These are phyloP conservation scores for Dasypus novemcinctus DNA, from an alignment of 2,113 vertebrate genomes.

Conservation along the genomic window DNA sequence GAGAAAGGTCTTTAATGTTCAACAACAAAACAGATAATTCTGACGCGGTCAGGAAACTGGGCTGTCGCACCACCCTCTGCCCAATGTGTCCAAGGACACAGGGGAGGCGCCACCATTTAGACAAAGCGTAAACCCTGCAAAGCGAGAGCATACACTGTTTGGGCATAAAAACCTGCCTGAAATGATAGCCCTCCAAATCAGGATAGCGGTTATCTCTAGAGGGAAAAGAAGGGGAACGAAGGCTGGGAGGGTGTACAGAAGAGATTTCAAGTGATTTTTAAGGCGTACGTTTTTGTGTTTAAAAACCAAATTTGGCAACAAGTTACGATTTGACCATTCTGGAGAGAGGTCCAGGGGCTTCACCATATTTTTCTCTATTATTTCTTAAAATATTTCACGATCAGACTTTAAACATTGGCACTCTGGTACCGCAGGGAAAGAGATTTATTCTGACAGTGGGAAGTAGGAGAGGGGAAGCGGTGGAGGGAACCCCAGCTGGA, in stretches of 20 bases:
- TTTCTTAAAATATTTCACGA: background rate
- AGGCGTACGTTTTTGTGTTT: background rate
- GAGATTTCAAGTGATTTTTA: background rate
- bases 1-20: background rate
- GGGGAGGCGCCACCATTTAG: fast-evolving
- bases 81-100: background rate
- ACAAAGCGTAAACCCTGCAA: background rate
- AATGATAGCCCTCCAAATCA: background rate
- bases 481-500: background rate
- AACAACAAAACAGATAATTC: background rate
- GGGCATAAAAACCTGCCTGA: background rate
- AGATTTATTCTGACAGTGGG: background rate
- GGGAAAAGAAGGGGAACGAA: too few species aligned
- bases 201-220: background rate
- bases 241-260: background rate
- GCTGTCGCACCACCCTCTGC: too few species aligned
- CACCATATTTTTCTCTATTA: background rate
- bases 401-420: background rate
- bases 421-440: background rate
- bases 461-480: background rate
- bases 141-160: background rate
- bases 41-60: background rate
- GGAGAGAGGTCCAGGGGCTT: background rate
- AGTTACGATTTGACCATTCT: background rate
- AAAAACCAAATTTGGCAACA: slow-evolving; percentile 21